phyloP scores from a whole-genome alignment of 2,888 invertebrate species.

The Hydropsyche betteni region DNA sequence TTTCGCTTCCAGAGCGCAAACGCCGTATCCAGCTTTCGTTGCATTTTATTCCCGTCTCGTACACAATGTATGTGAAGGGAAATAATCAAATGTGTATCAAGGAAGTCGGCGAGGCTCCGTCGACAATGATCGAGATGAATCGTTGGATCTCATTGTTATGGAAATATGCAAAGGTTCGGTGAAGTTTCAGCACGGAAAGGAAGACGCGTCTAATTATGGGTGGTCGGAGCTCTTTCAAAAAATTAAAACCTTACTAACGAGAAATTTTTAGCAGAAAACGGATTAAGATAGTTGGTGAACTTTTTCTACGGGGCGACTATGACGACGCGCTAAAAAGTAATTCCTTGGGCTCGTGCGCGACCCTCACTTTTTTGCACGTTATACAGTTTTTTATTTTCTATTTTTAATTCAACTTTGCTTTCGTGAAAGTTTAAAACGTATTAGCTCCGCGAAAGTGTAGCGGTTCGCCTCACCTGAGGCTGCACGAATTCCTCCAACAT shows the following conservation, averaged over 20 bases:
- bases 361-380: neutral
- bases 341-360: neutral
- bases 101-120: too few relatives aligned
- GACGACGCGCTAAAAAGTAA: conserved; percentile 19
- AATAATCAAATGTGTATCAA: too few relatives aligned
- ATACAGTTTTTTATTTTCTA: neutral
- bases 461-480: conserved; percentile 9
- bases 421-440: conserved; percentile 28
- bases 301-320: conserved; percentile 22
- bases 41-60: conserved; percentile 8
- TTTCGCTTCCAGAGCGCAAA: conserved; percentile 6
- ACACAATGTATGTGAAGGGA: too few relatives aligned
- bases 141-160: too few relatives aligned
- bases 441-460: conserved; percentile 1
- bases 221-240: neutral
- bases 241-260: conserved; percentile 16
- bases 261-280: conserved; percentile 24
- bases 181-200: neutral
- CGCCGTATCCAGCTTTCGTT: conserved; percentile 14
- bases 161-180: too few relatives aligned
- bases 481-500: neutral
- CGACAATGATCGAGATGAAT: too few relatives aligned
- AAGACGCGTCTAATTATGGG: conserved; percentile 7
- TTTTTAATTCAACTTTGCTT: conserved; percentile 15
- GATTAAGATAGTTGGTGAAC: conserved; percentile 28